Evolutionary conservation across 2,888 invertebrate species (phyloP), one percentile per base, ranked within the genome.

Genomic region (Harpalus rufipes): DNA sequence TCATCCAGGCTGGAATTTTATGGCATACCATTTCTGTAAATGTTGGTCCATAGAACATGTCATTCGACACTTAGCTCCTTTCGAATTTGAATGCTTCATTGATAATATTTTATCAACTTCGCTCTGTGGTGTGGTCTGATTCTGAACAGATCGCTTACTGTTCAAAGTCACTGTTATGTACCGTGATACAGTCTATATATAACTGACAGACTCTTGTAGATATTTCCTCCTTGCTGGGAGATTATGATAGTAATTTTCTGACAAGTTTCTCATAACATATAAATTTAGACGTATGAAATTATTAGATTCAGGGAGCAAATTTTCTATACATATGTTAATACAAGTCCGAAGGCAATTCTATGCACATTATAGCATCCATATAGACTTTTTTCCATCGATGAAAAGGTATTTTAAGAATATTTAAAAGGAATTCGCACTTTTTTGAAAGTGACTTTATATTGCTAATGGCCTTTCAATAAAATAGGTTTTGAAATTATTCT

Each of bases 311-410:
- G 7, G 25, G 68, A 68, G 68, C 44, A 74, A 18, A 74, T 44
- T 74, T 74, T 74, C 16, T 74, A 74, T 44, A 74, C 44, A 18
- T 74, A 74, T 74, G 72, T 44, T 74, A 74, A 74, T 74, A 74
- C 12, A 10, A n/a, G 41, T 41, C 72, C 44, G 16, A n/a, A 74
- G 72, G 72, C 44, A 3, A 59, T 59, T 7, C 59, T 63, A 25
- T 18, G 25, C 44, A 51, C 12, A 12, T 51, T 51, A 51, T 51
- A 51, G 44, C 44, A 8, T 8, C 12, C 32, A 63, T 63, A 63
- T 59, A 16, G 18, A 59, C n/a, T 59, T 59, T 59, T 59, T 59
- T 51, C 44, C 8, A 12, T 51, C 8, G 12, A 51, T 51, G 44
- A 51, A 51, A 51, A 51, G 44, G 44, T 51, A 10, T 51, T 12